Percentiles rank a stretch among this genome's conserved stretches.
Evolutionary conservation across 64 coral and sea anemone genomes (phyloP).

Genomic region (Anthopleura sola): DNA sequence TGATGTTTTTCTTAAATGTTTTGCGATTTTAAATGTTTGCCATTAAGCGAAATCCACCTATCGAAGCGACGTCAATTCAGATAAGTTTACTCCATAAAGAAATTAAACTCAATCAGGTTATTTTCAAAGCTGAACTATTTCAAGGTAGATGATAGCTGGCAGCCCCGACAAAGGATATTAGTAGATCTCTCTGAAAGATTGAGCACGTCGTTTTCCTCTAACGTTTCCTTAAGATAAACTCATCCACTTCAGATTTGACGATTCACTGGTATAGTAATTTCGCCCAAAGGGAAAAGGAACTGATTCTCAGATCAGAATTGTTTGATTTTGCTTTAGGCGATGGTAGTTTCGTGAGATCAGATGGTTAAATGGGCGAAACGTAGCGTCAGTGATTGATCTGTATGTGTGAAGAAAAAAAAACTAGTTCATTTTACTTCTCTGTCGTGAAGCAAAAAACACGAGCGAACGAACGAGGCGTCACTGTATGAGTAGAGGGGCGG

Average conservation of each 20-base stretch:
- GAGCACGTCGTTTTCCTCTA: neutral
- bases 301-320: neutral
- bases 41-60: neutral
- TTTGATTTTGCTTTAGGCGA: neutral
- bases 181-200: neutral
- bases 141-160: neutral
- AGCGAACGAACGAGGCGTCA: neutral
- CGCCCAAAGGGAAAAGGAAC: neutral
- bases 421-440: neutral
- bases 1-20: neutral
- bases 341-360: neutral
- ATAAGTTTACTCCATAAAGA: neutral
- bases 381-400: neutral
- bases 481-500: neutral
- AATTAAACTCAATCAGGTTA: neutral
- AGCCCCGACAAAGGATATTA: neutral
- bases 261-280: constrained; percentile 10
- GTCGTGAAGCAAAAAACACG: neutral
- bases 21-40: neutral
- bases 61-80: neutral
- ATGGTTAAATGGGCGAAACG: neutral
- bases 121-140: constrained; percentile 5
- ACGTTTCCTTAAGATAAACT: constrained; percentile 10
- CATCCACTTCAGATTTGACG: constrained; percentile 1
- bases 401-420: neutral